Evolutionary conservation across 1,140 invertebrate genomes (phyloP).

Genomic region (Eumeta japonica): DNA sequence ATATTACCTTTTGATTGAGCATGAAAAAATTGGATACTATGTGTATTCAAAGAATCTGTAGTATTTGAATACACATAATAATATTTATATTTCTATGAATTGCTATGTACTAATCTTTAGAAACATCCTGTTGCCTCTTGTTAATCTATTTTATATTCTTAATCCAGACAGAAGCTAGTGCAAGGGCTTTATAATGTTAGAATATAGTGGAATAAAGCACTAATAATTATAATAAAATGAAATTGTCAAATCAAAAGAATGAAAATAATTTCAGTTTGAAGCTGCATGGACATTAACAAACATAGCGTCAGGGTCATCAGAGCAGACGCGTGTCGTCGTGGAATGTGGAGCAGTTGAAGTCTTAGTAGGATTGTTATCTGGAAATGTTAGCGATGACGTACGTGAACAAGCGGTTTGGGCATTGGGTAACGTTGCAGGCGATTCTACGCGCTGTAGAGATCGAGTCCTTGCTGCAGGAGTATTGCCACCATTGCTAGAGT

Average conservation of each 20-base stretch:
- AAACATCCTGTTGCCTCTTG: too few relatives aligned
- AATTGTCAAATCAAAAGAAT: not conserved
- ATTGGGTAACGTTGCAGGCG: conserved; percentile 94
- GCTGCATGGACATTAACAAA: conserved; percentile 98
- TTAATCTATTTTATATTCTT: too few relatives aligned
- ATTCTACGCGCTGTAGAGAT: conserved; percentile 90
- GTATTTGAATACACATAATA: too few relatives aligned
- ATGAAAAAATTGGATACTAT: too few relatives aligned
- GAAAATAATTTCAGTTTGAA: conserved; percentile 75
- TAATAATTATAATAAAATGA: too few relatives aligned
- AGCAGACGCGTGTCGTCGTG: conserved; percentile 90
- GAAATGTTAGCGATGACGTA: conserved; percentile 90
- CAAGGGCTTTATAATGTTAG: too few relatives aligned
- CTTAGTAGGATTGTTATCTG: conserved; percentile 80
- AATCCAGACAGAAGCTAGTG: too few relatives aligned
- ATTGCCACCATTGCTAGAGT: conserved; percentile 86
- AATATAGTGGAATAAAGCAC: too few relatives aligned
- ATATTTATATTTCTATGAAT: too few relatives aligned
- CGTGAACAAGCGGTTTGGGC: conserved; percentile 97
- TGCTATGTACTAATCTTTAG: too few relatives aligned
- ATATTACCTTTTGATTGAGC: too few relatives aligned
- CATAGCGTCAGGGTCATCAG: conserved; percentile 94
- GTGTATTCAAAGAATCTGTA: too few relatives aligned
- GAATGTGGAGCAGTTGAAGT: conserved; percentile 91
- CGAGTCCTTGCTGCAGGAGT: conserved; percentile 85